phyloP scores from a whole-genome alignment of 2,888 invertebrate genomes.

The Spodoptera picta region DNA sequence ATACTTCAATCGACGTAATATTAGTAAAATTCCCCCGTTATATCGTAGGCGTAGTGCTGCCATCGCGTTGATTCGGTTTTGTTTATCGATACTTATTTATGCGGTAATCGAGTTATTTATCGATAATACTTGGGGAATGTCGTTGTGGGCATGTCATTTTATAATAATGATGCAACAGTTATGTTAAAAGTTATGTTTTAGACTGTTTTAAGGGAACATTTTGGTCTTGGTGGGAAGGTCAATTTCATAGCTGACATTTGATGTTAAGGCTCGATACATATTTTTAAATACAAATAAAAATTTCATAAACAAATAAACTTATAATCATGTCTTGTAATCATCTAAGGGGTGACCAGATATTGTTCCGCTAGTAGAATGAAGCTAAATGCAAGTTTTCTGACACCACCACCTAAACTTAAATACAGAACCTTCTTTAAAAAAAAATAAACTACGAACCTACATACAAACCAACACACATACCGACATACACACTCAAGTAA shows the following conservation, averaged over 20 bases:
- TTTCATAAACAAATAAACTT: too few relatives aligned
- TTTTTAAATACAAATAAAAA: too few relatives aligned
- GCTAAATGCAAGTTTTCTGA: background rate
- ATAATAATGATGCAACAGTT: constrained; percentile 51
- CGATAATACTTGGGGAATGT: constrained; percentile 55
- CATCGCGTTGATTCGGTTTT: constrained; percentile 59
- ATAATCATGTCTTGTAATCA: too few relatives aligned
- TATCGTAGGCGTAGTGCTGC: constrained; percentile 60
- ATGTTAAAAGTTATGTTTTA: constrained; percentile 37
- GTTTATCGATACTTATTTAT: constrained; percentile 65
- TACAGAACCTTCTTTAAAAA: too few relatives aligned
- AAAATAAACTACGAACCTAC: too few relatives aligned
- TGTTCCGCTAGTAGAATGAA: too few relatives aligned
- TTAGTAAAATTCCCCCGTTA: constrained; percentile 49
- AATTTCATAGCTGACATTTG: too few relatives aligned
- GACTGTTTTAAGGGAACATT: constrained; percentile 29
- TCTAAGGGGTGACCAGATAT: too few relatives aligned
- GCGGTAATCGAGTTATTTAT: constrained; percentile 62
- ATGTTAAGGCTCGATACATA: too few relatives aligned
- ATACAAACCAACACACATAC: background rate
- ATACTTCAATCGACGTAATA: constrained; percentile 21
- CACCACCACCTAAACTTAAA: background rate
- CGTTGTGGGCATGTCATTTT: constrained; percentile 33
- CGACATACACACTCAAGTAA: constrained; percentile 32
- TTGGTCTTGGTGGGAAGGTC: constrained; percentile 19